Evolutionary conservation across 2,797 vertebrate genomes (phyloP), one percentile per base, ranked within the genome.

Genomic region (Otolemur crassicaudatus): DNA sequence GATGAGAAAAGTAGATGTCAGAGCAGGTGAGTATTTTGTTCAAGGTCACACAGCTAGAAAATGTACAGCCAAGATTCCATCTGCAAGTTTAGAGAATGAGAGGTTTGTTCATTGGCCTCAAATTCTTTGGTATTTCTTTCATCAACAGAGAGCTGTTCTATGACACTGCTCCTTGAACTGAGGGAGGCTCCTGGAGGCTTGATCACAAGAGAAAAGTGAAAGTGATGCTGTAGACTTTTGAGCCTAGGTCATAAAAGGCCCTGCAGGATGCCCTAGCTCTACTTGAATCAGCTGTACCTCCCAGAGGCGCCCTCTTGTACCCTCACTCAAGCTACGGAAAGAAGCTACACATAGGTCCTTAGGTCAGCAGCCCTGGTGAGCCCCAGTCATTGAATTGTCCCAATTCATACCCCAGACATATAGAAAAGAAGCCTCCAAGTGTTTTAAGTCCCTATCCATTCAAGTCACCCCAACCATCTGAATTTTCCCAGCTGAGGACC

Each of bases 1-100:
- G 23, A 70, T 94, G 40, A 96, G 58, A 40, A 95, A 90, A 95
- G 23, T 69, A 76, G 70, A 76, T 34, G n/a, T 87, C 85, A 94
- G 61, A 77, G 58, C 83, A 92, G 11, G 58, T 79, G 53, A 63
- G 14, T 58, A 17, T 87, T 89, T n/a, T 56, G 43, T 56, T 72
- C 65, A 90, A 58, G n/a, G 3, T 96, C 61, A 77, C 23, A 81
- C 20, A 94, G 73, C 63, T 72, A 72, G 37, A 87, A 94, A 85
- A 87, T 82, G 10, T 83, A 87, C 1, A 86, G 37, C 23, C 63
- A 87, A 80, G 40, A 61, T 65, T 65, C n/a, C 61, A 90, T 53
- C 20, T 86, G 9, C 12, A 90, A 95, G 60, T 70, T 94, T 60
- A 87, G 84, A 23, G 37, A 93, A 22, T 49, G n/a, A 43, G 53